Evolutionary conservation across 1,140 invertebrate genomes (phyloP), one percentile per base, ranked within the genome.

Genomic region (Conus betulinus): DNA sequence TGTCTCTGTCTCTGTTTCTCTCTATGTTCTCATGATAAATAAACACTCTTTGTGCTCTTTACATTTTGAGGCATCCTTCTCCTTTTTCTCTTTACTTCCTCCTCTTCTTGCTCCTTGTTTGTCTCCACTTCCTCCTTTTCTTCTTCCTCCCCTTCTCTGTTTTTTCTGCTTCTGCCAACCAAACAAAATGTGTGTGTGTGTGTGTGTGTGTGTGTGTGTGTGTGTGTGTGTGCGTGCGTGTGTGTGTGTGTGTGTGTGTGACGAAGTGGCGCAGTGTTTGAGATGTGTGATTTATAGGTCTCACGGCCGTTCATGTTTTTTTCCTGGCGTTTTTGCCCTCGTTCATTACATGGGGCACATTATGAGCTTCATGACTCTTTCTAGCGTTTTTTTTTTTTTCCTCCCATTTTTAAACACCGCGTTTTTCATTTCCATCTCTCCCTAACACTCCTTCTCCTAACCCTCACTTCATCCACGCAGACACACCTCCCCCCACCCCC

Each of bases 1-100:
- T 55, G 25, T 67, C 81, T 84, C 60, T 84, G 3, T 88, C 60
- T 84, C 57, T 60, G 55, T 57, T 13, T 57, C 55, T 57, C 55
- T 57, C 55, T 57, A 6, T 6, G 6, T 7, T 57, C 13, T 57
- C 55, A 57, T 7, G 13, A 57, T 57, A 57, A 13, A 13, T 7
- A 57, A 57, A 7, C 6, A 7, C 55, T 57, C 55, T 6, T 6
- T 57, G 55, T 57, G 6, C 13, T 13, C 13, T 6, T 57, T 13
- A 57, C 6, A 7, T 13, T 57, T 13, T 57, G 55, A 57, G 13
- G 55, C 6, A 57, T 13, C 55, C 55, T 57, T 57, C 55, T 57
- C 55, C 6, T 57, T 7, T 57, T 57, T 57, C 6, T 57, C 13
- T 57, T 57, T 7, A 57, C 55, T 57, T 57, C 27, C 57, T 60